Conservation (phyloP, 1,140 invertebrate species). For the Drosophila seguyi region DNA sequence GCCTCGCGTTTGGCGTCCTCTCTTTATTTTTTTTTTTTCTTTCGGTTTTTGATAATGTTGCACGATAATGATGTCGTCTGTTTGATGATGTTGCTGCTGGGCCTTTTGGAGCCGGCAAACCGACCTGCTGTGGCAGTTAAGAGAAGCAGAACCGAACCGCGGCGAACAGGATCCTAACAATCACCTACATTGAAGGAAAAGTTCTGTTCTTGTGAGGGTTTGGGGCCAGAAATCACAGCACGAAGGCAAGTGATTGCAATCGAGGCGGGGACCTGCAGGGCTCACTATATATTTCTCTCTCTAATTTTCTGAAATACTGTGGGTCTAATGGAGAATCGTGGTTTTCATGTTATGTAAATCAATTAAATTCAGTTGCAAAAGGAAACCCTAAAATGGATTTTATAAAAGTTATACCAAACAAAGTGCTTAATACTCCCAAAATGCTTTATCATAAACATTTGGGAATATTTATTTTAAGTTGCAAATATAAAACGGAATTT, state of each 20-base stretch:
- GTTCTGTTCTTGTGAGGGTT: slow-evolving; percentile 53
- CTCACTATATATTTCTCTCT: slow-evolving; percentile 10
- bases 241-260: slow-evolving; percentile 81
- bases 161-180: slow-evolving; percentile 56
- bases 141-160: slow-evolving; percentile 11
- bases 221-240: slow-evolving; percentile 75
- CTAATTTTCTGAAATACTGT: slow-evolving; percentile 4
- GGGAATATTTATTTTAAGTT: background rate
- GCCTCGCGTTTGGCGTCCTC: slow-evolving; percentile 37
- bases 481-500: background rate
- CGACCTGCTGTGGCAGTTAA: slow-evolving; percentile 45
- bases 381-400: background rate
- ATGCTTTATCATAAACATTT: background rate
- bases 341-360: too few species aligned
- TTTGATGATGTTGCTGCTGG: slow-evolving; percentile 72
- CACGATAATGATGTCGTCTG: slow-evolving; percentile 83
- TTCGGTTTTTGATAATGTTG: slow-evolving; percentile 68
- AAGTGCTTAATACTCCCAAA: background rate
- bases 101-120: slow-evolving; percentile 22
- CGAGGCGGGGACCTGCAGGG: slow-evolving; percentile 54
- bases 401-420: background rate
- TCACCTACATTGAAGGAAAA: slow-evolving; percentile 70
- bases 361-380: background rate
- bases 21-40: slow-evolving; percentile 16
- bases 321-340: background rate